Percentiles rank a stretch among this genome's conserved stretches.
phyloP scores from a whole-genome alignment of 1,140 invertebrate species.

The Panulirus ornatus region DNA sequence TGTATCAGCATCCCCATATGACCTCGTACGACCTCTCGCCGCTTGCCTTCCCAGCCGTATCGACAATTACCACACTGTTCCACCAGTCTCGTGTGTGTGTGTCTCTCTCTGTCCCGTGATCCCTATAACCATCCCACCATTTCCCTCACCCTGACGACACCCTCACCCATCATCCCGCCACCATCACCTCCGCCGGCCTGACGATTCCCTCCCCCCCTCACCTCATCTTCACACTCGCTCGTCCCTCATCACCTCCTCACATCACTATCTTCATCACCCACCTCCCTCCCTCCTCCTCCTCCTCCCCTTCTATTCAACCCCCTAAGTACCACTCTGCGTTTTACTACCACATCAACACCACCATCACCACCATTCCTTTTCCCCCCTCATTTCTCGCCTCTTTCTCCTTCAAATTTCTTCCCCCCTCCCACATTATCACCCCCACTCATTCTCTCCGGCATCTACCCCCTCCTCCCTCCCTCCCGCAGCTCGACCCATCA shows the following conservation, averaged over 20 bases:
- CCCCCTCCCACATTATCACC: not conserved
- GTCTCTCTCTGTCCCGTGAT: not conserved
- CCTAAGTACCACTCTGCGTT: not conserved
- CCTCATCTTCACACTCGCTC: not conserved
- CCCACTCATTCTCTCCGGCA: not conserved
- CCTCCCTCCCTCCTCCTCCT: not conserved
- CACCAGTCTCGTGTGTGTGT: no score
- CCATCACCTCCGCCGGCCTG: not conserved
- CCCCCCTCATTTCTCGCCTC: not conserved
- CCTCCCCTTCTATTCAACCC: not conserved
- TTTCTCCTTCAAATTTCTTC: not conserved
- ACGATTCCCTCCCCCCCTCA: not conserved
- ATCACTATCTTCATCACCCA: not conserved
- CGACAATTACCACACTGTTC: no score
- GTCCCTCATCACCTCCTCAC: not conserved
- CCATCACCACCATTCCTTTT: not conserved
- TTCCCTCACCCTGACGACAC: not conserved
- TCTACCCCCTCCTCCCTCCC: not conserved
- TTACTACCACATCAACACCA: not conserved
- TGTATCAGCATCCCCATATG: no score
- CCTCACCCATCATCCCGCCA: not conserved
- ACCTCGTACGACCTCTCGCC: no score
- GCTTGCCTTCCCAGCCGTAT: no score
- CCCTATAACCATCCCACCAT: not conserved
- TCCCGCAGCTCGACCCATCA: conserved; percentile 7